Evolutionary conservation across 2,888 invertebrate species (phyloP).

Genomic region (Drosophila paracracens): DNA sequence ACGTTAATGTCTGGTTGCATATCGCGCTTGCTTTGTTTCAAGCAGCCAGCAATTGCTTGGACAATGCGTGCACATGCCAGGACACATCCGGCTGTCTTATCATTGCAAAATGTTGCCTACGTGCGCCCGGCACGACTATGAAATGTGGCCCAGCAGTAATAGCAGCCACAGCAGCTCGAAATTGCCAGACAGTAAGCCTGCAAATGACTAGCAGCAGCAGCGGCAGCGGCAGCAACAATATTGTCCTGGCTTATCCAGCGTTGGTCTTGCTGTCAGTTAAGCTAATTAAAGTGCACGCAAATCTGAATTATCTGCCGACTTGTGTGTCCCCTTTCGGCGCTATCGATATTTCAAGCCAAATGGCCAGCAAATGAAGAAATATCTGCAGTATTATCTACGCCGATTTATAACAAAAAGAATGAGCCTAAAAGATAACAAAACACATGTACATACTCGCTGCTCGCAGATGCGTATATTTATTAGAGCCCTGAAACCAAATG

Average conservation of each 20-base stretch:
- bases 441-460: not conserved
- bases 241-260: slow-evolving; percentile 31
- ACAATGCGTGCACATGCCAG: slow-evolving; percentile 49
- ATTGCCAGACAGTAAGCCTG: slow-evolving; percentile 59
- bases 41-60: slow-evolving; percentile 66
- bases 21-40: slow-evolving; percentile 42
- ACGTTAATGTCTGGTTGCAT: slow-evolving; percentile 70
- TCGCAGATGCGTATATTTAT: slow-evolving; percentile 20
- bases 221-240: slow-evolving; percentile 35
- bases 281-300: slow-evolving; percentile 79
- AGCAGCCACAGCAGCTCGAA: slow-evolving; percentile 34
- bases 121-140: slow-evolving; percentile 53
- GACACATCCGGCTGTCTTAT: slow-evolving; percentile 55
- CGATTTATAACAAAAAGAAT: slow-evolving; percentile 53
- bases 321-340: slow-evolving; percentile 47
- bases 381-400: slow-evolving; percentile 36
- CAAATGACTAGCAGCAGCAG: slow-evolving; percentile 44
- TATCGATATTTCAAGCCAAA: slow-evolving; percentile 55
- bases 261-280: slow-evolving; percentile 46
- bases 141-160: slow-evolving; percentile 37
- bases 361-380: slow-evolving; percentile 61
- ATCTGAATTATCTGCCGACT: slow-evolving; percentile 70
- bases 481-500: slow-evolving; percentile 25
- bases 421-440: slow-evolving; percentile 1
- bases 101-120: slow-evolving; percentile 66